Evolutionary conservation across 2,888 invertebrate species (phyloP).

Genomic region (Ophioninae sp.): DNA sequence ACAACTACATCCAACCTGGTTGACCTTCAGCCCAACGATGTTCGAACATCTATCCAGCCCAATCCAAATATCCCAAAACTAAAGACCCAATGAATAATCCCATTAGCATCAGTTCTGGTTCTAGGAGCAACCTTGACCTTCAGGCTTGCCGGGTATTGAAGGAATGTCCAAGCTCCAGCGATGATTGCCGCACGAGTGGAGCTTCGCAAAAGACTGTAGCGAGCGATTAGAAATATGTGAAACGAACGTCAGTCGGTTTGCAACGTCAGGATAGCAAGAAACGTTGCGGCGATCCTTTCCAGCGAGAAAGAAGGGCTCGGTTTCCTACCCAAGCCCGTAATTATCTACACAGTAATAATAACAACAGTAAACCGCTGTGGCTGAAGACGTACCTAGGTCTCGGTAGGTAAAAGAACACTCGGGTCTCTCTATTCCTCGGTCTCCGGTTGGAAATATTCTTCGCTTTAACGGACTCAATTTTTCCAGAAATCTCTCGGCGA

Average conservation of each 20-base stretch:
- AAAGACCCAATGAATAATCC: background rate
- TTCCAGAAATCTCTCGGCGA: conserved; percentile 22
- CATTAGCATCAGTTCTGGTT: too few species aligned
- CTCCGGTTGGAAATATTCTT: conserved; percentile 37
- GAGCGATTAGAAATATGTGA: conserved; percentile 28
- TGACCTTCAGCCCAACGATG: background rate
- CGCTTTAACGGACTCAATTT: conserved; percentile 41
- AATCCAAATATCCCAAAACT: too few species aligned
- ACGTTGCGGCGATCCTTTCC: conserved; percentile 26
- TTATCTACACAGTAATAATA: conserved; percentile 54
- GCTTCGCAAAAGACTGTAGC: background rate
- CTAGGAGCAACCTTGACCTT: background rate
- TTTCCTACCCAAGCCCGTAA: conserved; percentile 41
- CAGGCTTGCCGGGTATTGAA: background rate
- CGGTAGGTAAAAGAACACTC: background rate
- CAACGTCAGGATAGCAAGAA: conserved; percentile 23
- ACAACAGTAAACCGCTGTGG: conserved; percentile 5
- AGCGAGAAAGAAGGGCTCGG: conserved; percentile 1
- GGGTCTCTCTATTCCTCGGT: background rate
- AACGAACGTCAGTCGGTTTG: conserved; percentile 9
- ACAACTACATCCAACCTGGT: background rate
- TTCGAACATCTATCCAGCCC: too few species aligned
- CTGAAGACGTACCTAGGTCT: conserved; percentile 1
- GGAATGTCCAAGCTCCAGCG: background rate
- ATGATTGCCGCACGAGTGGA: background rate